These are phyloP conservation scores for Smittia aterrima DNA, from an alignment of 2,888 invertebrate genomes.

Conservation along the genomic window DNA sequence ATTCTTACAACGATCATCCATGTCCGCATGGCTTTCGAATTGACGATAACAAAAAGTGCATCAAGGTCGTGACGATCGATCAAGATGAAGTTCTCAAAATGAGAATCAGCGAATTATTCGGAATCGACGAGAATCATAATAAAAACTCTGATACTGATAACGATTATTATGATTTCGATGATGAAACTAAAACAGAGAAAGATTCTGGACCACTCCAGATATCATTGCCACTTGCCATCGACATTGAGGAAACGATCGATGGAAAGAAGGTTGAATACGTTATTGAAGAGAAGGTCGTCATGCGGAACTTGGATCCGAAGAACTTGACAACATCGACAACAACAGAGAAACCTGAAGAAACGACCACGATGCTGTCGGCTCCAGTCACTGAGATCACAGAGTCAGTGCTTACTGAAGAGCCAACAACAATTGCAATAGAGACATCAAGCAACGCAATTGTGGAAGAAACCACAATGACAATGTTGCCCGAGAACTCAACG, in stretches of 20 bases:
- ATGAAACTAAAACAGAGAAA: conserved; percentile 38
- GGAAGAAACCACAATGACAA: neutral
- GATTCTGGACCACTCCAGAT: conserved; percentile 30
- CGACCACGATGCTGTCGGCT: neutral
- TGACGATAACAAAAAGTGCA: conserved; percentile 49
- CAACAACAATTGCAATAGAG: neutral
- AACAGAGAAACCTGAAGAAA: conserved; percentile 10
- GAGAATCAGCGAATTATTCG: conserved; percentile 46
- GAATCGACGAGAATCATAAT: conserved; percentile 17
- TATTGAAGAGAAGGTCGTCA: conserved; percentile 28
- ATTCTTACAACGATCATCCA: conserved; percentile 42
- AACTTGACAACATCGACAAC: neutral
- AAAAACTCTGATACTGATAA: conserved; percentile 44
- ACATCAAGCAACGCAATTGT: neutral
- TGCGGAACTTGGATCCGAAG: conserved; percentile 30
- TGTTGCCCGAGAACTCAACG: neutral
- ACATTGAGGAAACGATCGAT: conserved; percentile 12
- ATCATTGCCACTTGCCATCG: conserved; percentile 3
- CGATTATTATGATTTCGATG: conserved; percentile 46
- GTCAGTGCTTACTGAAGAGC: neutral
- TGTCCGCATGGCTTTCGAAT: conserved; percentile 51
- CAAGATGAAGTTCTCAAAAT: conserved; percentile 45
- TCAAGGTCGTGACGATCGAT: conserved; percentile 50
- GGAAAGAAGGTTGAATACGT: conserved; percentile 28
- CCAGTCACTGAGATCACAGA: conserved; percentile 20